Conservation (phyloP, 2,888 invertebrate species). For the Spodoptera littoralis region DNA sequence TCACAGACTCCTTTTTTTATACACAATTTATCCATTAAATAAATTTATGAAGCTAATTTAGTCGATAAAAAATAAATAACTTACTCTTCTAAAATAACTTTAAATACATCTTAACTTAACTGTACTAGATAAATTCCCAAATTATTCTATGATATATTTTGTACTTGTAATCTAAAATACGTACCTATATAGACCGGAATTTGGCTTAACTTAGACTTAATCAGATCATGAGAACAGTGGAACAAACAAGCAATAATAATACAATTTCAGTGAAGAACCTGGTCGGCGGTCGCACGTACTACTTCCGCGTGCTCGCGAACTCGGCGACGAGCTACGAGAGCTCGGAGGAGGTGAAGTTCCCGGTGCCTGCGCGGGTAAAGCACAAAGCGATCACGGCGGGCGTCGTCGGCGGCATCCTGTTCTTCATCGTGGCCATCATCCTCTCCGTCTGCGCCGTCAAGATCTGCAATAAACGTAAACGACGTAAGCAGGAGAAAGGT, state of each 20-base stretch:
- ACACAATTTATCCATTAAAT: too few species aligned
- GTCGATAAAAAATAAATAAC: too few species aligned
- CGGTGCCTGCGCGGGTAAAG: slow-evolving; percentile 96
- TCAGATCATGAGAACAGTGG: neutral
- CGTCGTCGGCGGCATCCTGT: slow-evolving; percentile 98
- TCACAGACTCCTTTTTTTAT: too few species aligned
- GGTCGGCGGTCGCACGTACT: slow-evolving; percentile 96
- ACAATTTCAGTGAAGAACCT: slow-evolving; percentile 94
- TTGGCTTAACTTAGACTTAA: neutral
- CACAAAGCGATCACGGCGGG: slow-evolving; percentile 99
- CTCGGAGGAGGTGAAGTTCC: slow-evolving; percentile 96
- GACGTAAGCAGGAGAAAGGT: slow-evolving; percentile 99
- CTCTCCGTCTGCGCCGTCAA: slow-evolving; percentile 99
- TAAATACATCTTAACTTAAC: too few species aligned
- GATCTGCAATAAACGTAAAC: slow-evolving; percentile 98
- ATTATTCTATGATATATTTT: too few species aligned
- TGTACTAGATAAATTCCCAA: too few species aligned
- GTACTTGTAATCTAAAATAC: too few species aligned
- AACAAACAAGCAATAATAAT: too few species aligned
- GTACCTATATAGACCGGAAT: too few species aligned
- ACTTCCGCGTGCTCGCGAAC: slow-evolving; percentile 97
- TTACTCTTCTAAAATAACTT: too few species aligned
- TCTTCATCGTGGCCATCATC: slow-evolving; percentile 99
- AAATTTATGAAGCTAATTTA: too few species aligned
- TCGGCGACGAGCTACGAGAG: slow-evolving; percentile 95